These are phyloP conservation scores for Stenolophus ochropezus DNA, from an alignment of 2,888 invertebrate species.

Conservation along the genomic window DNA sequence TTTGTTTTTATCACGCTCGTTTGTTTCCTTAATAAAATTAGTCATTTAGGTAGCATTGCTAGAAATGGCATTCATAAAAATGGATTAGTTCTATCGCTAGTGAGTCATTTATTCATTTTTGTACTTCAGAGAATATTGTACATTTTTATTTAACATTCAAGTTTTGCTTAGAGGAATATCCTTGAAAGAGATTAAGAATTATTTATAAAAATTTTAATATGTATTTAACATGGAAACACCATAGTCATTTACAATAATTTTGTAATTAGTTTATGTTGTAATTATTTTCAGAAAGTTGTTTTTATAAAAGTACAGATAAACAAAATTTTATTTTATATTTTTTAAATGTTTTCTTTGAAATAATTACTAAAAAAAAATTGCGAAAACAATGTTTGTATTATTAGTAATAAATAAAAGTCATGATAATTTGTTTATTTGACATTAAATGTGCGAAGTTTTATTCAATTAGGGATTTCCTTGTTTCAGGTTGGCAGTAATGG, in stretches of 20 bases:
- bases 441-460: too few relatives aligned
- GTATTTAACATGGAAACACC: not conserved
- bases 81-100: not conserved
- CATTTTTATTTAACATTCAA: constrained; percentile 1
- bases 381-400: too few relatives aligned
- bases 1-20: constrained; percentile 14
- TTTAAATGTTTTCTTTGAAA: too few relatives aligned
- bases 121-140: not conserved
- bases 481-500: too few relatives aligned
- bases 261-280: not conserved
- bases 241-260: not conserved
- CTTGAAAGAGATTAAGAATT: not conserved
- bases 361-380: too few relatives aligned
- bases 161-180: not conserved
- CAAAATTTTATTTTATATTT: too few relatives aligned
- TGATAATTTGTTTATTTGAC: too few relatives aligned
- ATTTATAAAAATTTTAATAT: not conserved
- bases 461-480: too few relatives aligned
- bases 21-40: constrained; percentile 12
- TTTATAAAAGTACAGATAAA: not conserved
- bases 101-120: constrained; percentile 9
- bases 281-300: not conserved
- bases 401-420: too few relatives aligned
- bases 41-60: constrained; percentile 5
- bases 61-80: not conserved